Evolutionary conservation across 2,113 vertebrate genomes (phyloP), one percentile per base, ranked within the genome.

Genomic region (Poicephalus gulielmi): DNA sequence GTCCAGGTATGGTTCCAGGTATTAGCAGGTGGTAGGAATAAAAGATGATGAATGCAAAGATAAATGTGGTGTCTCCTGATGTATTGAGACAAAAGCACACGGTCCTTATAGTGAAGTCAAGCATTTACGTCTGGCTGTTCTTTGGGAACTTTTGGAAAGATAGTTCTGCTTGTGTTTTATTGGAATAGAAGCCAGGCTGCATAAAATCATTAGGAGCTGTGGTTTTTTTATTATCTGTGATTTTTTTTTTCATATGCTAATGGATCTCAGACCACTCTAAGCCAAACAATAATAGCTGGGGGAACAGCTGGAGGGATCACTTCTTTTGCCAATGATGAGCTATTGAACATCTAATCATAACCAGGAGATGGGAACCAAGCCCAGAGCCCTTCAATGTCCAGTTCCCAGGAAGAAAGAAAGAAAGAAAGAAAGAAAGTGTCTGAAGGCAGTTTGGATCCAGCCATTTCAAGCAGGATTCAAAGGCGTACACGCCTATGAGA

Each of bases 301-400:
- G 44, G 62, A 37, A 73, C 37, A 67, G 84, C 28, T 53, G 74
- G 71, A 79, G 67, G 49, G 90, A 80, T 85, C 70, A 49, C 17
- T 95, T 46, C 69, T 59, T 83, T 70, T 87, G 90, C 75, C 91
- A 90, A n/a, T 30, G 67, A 59, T 83, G 66, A 50, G 64, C 73
- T 88, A 41, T 87, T 27, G 55, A 95, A 59, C 82, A 59, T 96
- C 80, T 96, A 94, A 95, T 97, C 90, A 92, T 47, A 96, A 94
- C 84, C 93, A 95, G 93, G 75, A 96, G 78, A 83, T 50, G 85
- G 91, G 82, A 94, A 91, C 22, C 57, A 39, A 91, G 87, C 90
- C 93, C 87, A 85, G 71, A 96, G 44, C 25, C 84, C 53, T 73
- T 91, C 81, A 53, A 1, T 74, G 75, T 41, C 66, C 83, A 41